Evolutionary conservation across 2,797 vertebrate genomes (phyloP), one percentile per base, ranked within the genome.

Genomic region (Heteromormyrus szaboi): DNA sequence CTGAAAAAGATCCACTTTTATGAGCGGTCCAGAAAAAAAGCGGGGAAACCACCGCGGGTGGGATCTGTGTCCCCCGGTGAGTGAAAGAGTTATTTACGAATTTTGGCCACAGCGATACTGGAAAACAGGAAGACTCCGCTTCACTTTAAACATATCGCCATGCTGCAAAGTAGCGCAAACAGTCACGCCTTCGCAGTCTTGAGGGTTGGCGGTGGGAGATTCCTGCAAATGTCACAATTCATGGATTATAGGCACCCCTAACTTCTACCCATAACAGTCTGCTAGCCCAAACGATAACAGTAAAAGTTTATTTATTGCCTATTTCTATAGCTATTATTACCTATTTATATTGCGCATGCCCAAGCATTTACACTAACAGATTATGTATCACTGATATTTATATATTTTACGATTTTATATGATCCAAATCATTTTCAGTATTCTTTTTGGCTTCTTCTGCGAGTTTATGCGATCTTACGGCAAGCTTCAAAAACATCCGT

Each of bases 1-100:
- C 65, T 81, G 68, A 83, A 65, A 29, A 65, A 86, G 86, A 84
- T 51, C 86, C 56, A 84, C 76, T 81, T 81, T 81, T 44, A 46
- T 81, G 41, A 46, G 53, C 44, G 22, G 37, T 81, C n/a, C 65
- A 83, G 33, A n/a, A 51, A 87, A 72, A 81, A 59, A 25, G 85
- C n/a, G 3, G 53, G 79, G 72, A 48, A 81, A 81, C 68, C 53
- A 84, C 46, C 12, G 22, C 17, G 72, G 51, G 53, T 56, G 37
- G 33, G 22, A 44, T 87, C 12, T 14, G 14, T 44, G 54, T 62
- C 51, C 22, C 3, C 56, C n/a, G 8, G 86, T 44, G 12, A 41
- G 14, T 33, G 41, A 84, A 51, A 25, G 44, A 25, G 46, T 51
- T 84, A 48, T 89, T 89, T 89, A 89, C 17, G 59, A 59, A 72